These are phyloP conservation scores for Dicranocentrus wangi DNA, from an alignment of 2,888 invertebrate genomes.

Conservation along the genomic window DNA sequence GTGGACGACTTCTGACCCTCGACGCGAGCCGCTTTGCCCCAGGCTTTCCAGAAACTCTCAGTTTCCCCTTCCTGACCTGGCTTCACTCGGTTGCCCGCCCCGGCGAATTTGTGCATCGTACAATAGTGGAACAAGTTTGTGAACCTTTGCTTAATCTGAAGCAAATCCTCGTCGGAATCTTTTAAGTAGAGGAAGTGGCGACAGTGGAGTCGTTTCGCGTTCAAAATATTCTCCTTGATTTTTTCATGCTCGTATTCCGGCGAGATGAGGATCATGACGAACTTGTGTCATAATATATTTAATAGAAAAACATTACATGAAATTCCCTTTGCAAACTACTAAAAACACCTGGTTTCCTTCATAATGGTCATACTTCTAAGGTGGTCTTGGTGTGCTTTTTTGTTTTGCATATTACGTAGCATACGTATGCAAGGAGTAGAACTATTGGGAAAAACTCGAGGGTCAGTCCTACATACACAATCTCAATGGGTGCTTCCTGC, in stretches of 20 bases:
- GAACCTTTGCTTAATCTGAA: no score
- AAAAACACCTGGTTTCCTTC: no score
- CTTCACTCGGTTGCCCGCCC: no score
- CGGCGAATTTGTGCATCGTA: no score
- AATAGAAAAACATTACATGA: background rate
- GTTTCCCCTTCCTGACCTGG: no score
- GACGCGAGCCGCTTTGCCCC: no score
- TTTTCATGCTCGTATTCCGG: conserved; percentile 36
- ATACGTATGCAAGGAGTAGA: background rate
- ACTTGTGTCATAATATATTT: background rate
- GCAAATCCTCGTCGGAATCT: conserved; percentile 14
- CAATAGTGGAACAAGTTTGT: no score
- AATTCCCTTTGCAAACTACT: no score
- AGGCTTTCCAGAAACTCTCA: no score
- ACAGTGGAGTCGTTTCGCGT: conserved; percentile 25
- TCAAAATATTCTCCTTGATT: conserved; percentile 16
- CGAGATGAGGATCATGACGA: conserved; percentile 25
- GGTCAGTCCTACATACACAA: background rate
- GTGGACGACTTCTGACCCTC: no score
- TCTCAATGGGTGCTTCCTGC: background rate
- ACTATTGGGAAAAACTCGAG: background rate
- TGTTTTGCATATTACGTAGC: background rate
- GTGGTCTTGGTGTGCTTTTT: background rate
- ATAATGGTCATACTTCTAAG: no score
- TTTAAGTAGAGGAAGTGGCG: conserved; percentile 6